Conservation (phyloP, 2,888 invertebrate genomes). For the Barypeithes pellucidus region DNA sequence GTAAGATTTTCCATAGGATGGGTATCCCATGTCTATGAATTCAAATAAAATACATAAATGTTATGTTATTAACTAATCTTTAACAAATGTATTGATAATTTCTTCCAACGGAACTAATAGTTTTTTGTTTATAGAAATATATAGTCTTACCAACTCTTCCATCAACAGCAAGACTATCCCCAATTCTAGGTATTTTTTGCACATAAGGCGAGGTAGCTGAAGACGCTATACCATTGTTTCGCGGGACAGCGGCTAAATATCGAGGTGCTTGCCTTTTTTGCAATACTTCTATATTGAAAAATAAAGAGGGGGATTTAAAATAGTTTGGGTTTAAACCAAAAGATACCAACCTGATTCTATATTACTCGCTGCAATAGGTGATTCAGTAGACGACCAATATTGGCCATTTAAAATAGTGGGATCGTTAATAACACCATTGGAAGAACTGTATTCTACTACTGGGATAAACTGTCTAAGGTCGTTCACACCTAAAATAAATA, state of each 20-base stretch:
- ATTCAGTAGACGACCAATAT: constrained; percentile 24
- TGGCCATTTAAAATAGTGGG: constrained; percentile 1
- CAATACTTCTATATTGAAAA: too few relatives aligned
- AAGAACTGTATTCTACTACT: constrained; percentile 43
- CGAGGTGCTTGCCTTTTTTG: background rate
- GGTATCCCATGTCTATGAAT: constrained; percentile 42
- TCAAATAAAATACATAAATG: constrained; percentile 7
- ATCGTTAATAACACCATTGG: constrained; percentile 40
- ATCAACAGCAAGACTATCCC: constrained; percentile 32
- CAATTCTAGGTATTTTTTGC: constrained; percentile 42
- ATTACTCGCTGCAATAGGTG: constrained; percentile 21
- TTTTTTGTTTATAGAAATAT: too few relatives aligned
- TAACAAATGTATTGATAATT: too few relatives aligned
- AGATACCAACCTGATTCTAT: constrained; percentile 17
- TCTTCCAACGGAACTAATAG: too few relatives aligned
- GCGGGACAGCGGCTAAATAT: background rate
- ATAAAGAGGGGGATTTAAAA: too few relatives aligned
- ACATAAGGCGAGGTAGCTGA: constrained; percentile 30
- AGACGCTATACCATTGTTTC: background rate
- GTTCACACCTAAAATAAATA: constrained; percentile 23
- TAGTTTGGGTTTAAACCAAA: background rate
- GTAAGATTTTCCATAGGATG: constrained; percentile 25
- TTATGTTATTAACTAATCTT: too few relatives aligned
- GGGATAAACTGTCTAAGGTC: constrained; percentile 34
- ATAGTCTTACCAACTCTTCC: constrained; percentile 47